phyloP scores from a whole-genome alignment of 2,888 invertebrate species.

The Caenorhabditis macrosperma region DNA sequence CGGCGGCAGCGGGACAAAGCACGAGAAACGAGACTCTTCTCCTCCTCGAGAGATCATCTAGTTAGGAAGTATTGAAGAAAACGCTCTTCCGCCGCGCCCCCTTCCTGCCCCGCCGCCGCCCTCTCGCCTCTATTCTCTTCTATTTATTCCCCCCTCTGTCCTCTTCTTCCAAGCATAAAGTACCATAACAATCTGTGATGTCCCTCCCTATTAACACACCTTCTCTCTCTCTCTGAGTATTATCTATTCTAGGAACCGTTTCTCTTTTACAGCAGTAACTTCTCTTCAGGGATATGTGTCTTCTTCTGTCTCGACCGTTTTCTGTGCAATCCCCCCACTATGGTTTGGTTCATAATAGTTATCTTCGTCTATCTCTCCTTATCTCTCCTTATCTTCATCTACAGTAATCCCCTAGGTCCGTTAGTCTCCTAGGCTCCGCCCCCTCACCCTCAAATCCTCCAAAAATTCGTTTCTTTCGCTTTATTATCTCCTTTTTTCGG shows the following conservation, averaged over 20 bases:
- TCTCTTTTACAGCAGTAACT: background rate
- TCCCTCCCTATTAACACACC: conserved; percentile 1
- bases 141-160: background rate
- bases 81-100: background rate
- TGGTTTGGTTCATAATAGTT: conserved; percentile 14
- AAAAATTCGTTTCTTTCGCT: conserved; percentile 51
- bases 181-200: conserved; percentile 52
- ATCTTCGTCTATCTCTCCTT: background rate
- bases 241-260: conserved; percentile 50
- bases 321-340: conserved; percentile 31
- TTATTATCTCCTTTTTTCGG: conserved; percentile 34
- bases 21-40: background rate
- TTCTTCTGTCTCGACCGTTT: conserved; percentile 9
- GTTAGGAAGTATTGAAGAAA: conserved; percentile 45
- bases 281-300: conserved; percentile 42
- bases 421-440: conserved; percentile 16
- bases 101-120: conserved; percentile 6
- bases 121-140: background rate
- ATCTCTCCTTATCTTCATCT: no score
- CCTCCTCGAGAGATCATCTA: conserved; percentile 22
- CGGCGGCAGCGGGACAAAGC: background rate
- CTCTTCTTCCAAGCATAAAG: conserved; percentile 20
- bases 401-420: background rate
- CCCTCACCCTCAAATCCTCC: conserved; percentile 13
- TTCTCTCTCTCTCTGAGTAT: conserved; percentile 23